Evolutionary conservation across 2,113 vertebrate species (phyloP), one percentile per base, ranked within the genome.

Genomic region (Takifugu flavidus): DNA sequence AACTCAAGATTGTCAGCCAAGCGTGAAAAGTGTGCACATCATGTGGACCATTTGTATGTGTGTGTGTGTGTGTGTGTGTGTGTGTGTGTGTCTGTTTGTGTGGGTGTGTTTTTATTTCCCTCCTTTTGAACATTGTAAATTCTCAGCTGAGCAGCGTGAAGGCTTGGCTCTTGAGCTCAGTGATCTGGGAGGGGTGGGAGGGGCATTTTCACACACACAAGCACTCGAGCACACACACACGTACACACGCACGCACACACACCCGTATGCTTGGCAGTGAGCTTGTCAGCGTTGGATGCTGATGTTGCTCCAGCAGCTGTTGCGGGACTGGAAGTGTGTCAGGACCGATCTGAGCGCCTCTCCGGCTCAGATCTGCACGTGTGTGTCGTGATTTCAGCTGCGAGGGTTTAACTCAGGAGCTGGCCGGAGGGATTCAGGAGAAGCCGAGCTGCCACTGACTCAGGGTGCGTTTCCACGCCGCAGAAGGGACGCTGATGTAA

Each of bases 271-370:
- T 56, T 55, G 27, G 54, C 64, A 56, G 78, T 70, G 72, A 73
- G 74, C 70, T 72, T 70, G 69, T 78, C 74, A 78, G 76, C 72
- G 53, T 28, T 56, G 82, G 77, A 82, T 79, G 67, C 73, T 71
- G 67, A 62, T 64, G 70, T 65, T 67, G 65, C 80, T 79, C 62
- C 75, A 70, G 64, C 56, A 58, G 80, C 80, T 83, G 71, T 76
- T 66, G 15, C 54, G 26, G 51, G 58, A 59, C 34, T 52, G 56
- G 51, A 72, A 71, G 52, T 58, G 71, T 56, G 39, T 53, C 56
- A 27, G n/a, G 20, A 52, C 34, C 25, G 27, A 44, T 10, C 25
- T 53, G 44, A 49, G 25, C 20, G 34, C 4, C 4, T 52, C 10
- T 52, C 7, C 13, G 8, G 8, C 25, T 27, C n/a, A 8, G 25